Conservation (phyloP, 2,888 invertebrate species). For the Enoplolaimus lenunculus region DNA sequence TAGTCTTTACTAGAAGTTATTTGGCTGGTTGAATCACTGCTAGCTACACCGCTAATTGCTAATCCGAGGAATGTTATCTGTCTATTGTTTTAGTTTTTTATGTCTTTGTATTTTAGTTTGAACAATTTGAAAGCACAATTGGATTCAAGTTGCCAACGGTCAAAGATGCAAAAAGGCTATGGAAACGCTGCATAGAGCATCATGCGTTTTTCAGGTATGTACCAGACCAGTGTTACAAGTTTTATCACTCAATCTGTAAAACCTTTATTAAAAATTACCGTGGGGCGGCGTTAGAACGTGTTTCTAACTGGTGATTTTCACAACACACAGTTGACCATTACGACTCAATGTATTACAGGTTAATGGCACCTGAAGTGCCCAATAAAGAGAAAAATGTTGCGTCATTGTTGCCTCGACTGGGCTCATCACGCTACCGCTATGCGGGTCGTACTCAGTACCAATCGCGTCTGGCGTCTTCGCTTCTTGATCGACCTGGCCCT, state of each 20-base stretch:
- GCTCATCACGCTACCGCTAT: slow-evolving; percentile 72
- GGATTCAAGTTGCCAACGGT: slow-evolving; percentile 88
- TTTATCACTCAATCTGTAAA: too few species aligned
- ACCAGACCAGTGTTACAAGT: too few species aligned
- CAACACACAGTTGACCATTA: too few species aligned
- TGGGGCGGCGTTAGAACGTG: too few species aligned
- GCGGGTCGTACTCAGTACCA: slow-evolving; percentile 92
- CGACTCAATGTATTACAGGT: too few species aligned
- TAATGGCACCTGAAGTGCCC: slow-evolving; percentile 68
- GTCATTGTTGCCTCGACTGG: slow-evolving; percentile 40
- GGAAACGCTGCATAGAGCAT: slow-evolving; percentile 98
- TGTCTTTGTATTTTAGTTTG: slow-evolving; percentile 50
- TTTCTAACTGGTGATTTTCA: too few species aligned
- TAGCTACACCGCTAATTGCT: too few species aligned
- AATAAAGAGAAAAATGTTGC: slow-evolving; percentile 47
- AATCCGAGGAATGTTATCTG: too few species aligned
- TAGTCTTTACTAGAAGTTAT: too few species aligned
- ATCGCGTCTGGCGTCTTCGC: slow-evolving; percentile 57
- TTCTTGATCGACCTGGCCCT: slow-evolving; percentile 54
- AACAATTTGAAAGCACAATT: slow-evolving; percentile 86
- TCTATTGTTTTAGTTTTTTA: slow-evolving; percentile 18
- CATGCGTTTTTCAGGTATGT: slow-evolving; percentile 88
- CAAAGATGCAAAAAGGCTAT: slow-evolving; percentile 84
- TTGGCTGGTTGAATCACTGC: too few species aligned
- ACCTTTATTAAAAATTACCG: too few species aligned